Evolutionary conservation across 2,113 vertebrate genomes (phyloP).

Genomic region (Campylomormyrus tamandua): DNA sequence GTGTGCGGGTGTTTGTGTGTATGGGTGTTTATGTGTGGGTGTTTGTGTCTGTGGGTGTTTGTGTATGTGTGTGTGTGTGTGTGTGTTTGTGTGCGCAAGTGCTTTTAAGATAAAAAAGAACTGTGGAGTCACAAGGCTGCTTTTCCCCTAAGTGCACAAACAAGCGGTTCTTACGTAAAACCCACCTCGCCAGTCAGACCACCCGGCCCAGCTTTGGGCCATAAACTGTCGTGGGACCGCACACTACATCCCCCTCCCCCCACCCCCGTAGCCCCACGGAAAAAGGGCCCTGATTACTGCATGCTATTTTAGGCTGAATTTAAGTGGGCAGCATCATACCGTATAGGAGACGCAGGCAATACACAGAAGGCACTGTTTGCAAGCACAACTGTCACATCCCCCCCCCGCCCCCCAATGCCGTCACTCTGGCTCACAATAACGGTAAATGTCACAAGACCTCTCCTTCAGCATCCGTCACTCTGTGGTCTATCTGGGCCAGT

Average conservation of each 20-base stretch:
- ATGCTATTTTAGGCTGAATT: not conserved
- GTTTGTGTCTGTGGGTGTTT: not conserved
- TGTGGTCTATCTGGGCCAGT: not conserved
- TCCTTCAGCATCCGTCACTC: not conserved
- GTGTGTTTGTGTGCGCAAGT: not conserved
- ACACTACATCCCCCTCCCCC: not conserved
- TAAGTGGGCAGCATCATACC: not conserved
- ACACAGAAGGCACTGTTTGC: not conserved
- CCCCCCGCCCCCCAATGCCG: not conserved
- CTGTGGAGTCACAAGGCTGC: slow-evolving; percentile 3
- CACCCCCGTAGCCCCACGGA: not conserved
- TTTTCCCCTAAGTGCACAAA: not conserved
- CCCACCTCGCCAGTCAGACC: not conserved
- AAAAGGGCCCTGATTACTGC: not conserved
- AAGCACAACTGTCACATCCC: not conserved
- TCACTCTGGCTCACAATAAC: not conserved
- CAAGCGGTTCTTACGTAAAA: not conserved
- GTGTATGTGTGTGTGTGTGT: not conserved
- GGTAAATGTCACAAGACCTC: not conserved
- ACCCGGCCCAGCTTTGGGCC: not conserved
- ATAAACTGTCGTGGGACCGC: not conserved
- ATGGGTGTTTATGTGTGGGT: no score
- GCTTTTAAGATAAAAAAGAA: not conserved
- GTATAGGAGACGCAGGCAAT: not conserved
- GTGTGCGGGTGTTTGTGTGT: no score